A percentile compares a stretch with the other conserved stretches of the same genome.
Evolutionary conservation across 2,113 vertebrate species (phyloP).

Genomic region (Pristiophorus japonicus): DNA sequence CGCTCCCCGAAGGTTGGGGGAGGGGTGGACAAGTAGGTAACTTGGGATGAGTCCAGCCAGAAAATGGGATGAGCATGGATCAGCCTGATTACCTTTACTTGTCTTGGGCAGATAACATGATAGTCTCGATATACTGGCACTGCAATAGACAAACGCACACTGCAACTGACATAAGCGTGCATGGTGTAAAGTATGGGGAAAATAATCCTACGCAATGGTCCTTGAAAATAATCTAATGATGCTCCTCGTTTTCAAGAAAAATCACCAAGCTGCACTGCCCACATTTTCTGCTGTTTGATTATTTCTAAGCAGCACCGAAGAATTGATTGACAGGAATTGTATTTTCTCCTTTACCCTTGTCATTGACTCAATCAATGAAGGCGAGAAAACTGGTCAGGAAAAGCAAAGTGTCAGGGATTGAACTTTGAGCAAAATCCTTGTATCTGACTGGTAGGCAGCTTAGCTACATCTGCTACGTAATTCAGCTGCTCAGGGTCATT

Average conservation of each 20-base stretch:
- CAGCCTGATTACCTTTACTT: not conserved
- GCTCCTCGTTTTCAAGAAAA: not conserved
- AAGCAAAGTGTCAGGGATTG: not conserved
- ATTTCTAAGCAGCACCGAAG: not conserved
- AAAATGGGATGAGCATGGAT: too few relatives aligned
- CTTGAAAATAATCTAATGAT: too few relatives aligned
- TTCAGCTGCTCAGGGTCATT: not conserved
- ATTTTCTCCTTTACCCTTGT: not conserved
- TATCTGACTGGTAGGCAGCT: not conserved
- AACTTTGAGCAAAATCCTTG: not conserved
- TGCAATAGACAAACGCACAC: not conserved
- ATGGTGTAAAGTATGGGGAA: not conserved
- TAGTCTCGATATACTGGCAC: not conserved
- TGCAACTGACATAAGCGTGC: not conserved
- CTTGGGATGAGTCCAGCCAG: not conserved
- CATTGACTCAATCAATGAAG: not conserved
- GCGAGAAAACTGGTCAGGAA: not conserved
- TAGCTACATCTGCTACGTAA: too few relatives aligned
- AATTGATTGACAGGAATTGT: not conserved
- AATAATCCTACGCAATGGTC: not conserved
- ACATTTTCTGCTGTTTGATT: not conserved
- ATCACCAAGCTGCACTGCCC: not conserved
- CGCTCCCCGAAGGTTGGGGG: not conserved
- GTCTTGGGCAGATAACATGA: not conserved
- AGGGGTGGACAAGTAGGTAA: not conserved